Percentiles rank a stretch among this genome's conserved stretches.
Conservation (phyloP, 1,140 invertebrate genomes). For the Drosophila sp. region DNA sequence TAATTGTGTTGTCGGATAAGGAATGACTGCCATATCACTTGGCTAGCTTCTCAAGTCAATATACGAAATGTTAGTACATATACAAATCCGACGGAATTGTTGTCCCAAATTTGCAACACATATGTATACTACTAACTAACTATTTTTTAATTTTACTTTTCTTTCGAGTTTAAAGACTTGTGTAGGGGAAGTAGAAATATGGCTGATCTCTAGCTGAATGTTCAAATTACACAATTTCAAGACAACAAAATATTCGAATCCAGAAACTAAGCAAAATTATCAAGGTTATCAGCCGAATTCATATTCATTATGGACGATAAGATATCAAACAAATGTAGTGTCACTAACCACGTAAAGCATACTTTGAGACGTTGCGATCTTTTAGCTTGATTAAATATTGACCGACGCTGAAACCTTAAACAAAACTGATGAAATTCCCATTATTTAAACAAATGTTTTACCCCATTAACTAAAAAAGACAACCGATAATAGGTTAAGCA, state of each 20-base stretch:
- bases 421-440: constrained; percentile 57
- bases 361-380: constrained; percentile 34
- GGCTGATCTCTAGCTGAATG: too few species aligned
- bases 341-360: constrained; percentile 23
- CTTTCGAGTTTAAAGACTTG: too few species aligned
- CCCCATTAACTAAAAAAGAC: constrained; percentile 34
- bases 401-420: constrained; percentile 33
- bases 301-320: constrained; percentile 48
- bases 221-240: constrained; percentile 30
- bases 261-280: constrained; percentile 27
- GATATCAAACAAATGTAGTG: constrained; percentile 28
- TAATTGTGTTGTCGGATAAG: too few species aligned
- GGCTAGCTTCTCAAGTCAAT: too few species aligned
- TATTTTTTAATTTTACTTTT: background rate
- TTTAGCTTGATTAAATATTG: constrained; percentile 71
- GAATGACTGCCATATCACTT: too few species aligned
- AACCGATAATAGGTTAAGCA: constrained; percentile 15
- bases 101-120: background rate
- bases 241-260: constrained; percentile 14
- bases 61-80: too few species aligned
- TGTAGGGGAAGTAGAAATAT: too few species aligned
- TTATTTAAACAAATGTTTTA: constrained; percentile 72
- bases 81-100: too few species aligned
- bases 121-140: background rate
- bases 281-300: constrained; percentile 31